Conservation (phyloP, 2,888 invertebrate genomes). For the Diachrysia chrysitis region DNA sequence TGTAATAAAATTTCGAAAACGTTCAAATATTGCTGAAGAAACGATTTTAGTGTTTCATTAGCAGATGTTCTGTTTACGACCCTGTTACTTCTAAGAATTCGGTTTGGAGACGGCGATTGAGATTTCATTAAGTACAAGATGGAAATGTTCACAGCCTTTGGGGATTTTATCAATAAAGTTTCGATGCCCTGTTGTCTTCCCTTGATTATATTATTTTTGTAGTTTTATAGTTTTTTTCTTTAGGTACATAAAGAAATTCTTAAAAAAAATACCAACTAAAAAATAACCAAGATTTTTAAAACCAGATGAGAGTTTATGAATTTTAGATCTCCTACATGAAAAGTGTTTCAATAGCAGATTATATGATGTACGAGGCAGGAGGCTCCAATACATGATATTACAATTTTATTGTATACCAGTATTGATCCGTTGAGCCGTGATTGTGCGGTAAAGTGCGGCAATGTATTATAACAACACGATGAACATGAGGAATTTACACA, state of each 20-base stretch:
- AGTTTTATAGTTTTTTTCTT: too few species aligned
- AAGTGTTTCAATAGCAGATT: neutral
- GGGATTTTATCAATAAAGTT: neutral
- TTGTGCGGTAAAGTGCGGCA: slow-evolving; percentile 43
- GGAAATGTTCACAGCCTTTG: slow-evolving; percentile 1
- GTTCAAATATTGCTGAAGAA: neutral
- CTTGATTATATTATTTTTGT: neutral
- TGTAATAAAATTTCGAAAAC: neutral
- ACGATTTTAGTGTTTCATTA: slow-evolving; percentile 2
- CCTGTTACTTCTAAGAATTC: neutral
- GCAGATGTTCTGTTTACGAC: neutral
- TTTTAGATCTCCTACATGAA: neutral
- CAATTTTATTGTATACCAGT: slow-evolving; percentile 41
- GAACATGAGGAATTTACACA: too few species aligned
- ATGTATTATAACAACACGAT: too few species aligned
- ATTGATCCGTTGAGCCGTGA: slow-evolving; percentile 43
- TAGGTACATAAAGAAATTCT: neutral
- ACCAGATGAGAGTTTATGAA: neutral
- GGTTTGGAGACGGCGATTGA: neutral
- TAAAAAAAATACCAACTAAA: neutral
- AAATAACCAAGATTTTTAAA: neutral
- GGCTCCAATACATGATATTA: slow-evolving; percentile 36
- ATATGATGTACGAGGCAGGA: neutral
- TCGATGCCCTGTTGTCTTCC: neutral
- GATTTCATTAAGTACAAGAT: neutral